Percentiles rank a stretch among this genome's conserved stretches.
Evolutionary conservation across 2,113 vertebrate genomes (phyloP).

Genomic region (Neodon shergylaensis): DNA sequence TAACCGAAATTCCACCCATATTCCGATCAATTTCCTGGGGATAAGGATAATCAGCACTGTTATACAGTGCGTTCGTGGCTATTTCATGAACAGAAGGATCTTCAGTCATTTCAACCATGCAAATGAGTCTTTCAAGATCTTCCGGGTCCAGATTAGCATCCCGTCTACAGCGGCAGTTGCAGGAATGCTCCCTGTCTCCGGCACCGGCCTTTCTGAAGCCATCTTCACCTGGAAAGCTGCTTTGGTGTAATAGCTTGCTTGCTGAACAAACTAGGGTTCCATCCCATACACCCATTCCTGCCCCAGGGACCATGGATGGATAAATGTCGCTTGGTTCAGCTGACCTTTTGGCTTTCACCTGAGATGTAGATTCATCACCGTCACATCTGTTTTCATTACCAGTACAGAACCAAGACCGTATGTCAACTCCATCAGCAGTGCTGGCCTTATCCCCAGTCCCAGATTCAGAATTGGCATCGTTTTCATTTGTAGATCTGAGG

Average conservation of each 20-base stretch:
- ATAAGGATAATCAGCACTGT: constrained; percentile 69
- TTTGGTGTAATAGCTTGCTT: constrained; percentile 58
- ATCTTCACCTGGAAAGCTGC: constrained; percentile 52
- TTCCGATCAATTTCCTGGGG: constrained; percentile 71
- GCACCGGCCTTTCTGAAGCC: constrained; percentile 50
- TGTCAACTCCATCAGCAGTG: constrained; percentile 52
- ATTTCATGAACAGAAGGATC: constrained; percentile 80
- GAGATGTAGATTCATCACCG: constrained; percentile 37
- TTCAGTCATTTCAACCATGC: constrained; percentile 81
- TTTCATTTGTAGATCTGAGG: constrained; percentile 47
- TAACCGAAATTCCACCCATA: constrained; percentile 75
- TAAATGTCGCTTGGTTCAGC: constrained; percentile 50
- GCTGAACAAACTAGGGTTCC: constrained; percentile 73
- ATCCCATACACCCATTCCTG: constrained; percentile 75
- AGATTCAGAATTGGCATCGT: constrained; percentile 38
- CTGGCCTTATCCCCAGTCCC: not conserved
- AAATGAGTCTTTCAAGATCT: constrained; percentile 78
- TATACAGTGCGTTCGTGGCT: constrained; percentile 75
- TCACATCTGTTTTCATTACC: constrained; percentile 63
- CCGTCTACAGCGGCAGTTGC: constrained; percentile 64
- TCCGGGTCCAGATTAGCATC: constrained; percentile 69
- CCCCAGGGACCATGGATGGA: constrained; percentile 76
- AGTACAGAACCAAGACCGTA: constrained; percentile 62
- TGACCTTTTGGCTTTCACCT: constrained; percentile 53
- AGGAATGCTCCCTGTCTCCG: constrained; percentile 62